phyloP scores from a whole-genome alignment of 2,797 vertebrate species.

The Phataginus tetradactyla region DNA sequence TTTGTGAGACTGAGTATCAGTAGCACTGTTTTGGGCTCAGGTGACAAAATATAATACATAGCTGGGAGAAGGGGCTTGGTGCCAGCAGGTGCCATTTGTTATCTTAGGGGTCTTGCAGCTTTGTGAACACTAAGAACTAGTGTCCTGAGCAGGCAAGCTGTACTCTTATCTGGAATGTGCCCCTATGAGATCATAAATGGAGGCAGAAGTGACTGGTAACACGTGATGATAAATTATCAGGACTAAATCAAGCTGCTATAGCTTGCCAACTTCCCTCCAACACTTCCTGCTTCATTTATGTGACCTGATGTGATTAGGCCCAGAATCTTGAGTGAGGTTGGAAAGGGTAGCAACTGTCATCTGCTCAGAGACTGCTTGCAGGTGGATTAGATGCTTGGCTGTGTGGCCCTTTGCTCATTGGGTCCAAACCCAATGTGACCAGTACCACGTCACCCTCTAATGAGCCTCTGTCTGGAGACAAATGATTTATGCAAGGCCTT shows the following conservation, averaged over 20 bases:
- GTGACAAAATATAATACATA: not conserved
- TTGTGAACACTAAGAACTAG: not conserved
- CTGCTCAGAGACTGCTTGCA: not conserved
- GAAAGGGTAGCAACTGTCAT: not conserved
- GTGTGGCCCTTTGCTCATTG: not conserved
- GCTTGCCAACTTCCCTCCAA: not conserved
- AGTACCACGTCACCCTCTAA: not conserved
- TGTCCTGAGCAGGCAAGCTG: not conserved
- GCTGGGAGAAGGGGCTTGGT: not conserved
- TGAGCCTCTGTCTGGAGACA: constrained; percentile 46
- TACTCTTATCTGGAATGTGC: not conserved
- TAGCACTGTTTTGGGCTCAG: not conserved
- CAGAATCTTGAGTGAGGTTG: not conserved
- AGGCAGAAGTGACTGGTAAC: not conserved
- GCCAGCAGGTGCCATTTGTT: not conserved
- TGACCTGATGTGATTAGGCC: not conserved
- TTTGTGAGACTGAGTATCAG: not conserved
- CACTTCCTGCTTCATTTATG: not conserved
- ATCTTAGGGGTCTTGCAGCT: not conserved
- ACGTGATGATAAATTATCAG: not conserved
- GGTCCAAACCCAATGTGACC: constrained; percentile 5
- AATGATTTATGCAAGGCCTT: constrained; percentile 71
- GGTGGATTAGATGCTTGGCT: constrained; percentile 23
- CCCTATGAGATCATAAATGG: not conserved
- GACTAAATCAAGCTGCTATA: not conserved